Conservation (phyloP, 2,888 invertebrate species). For the Gortyna flavago region DNA sequence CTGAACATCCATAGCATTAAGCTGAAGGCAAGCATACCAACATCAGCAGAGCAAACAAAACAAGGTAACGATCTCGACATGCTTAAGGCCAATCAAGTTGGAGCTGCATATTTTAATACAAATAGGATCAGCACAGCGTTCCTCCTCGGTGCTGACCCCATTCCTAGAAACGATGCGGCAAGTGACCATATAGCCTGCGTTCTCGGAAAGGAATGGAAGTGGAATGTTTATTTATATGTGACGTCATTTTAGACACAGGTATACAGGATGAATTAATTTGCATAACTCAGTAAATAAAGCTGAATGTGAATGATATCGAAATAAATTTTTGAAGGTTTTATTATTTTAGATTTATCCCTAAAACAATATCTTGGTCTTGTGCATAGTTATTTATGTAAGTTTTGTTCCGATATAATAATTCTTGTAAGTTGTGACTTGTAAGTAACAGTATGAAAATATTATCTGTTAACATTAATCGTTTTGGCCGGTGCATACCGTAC, state of each 20-base stretch:
- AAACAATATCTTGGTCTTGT: background rate
- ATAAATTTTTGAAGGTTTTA: background rate
- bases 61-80: conserved; percentile 1
- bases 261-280: background rate
- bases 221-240: background rate
- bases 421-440: background rate
- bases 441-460: background rate
- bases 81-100: conserved; percentile 35
- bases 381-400: background rate
- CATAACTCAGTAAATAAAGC: background rate
- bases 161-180: conserved; percentile 39
- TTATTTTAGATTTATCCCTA: too few species aligned
- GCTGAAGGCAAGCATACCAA: conserved; percentile 2
- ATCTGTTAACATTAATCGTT: background rate
- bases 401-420: background rate
- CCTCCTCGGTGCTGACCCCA: conserved; percentile 53
- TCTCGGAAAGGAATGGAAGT: background rate
- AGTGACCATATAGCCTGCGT: conserved; percentile 20
- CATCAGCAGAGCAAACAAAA: background rate
- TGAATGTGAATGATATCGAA: background rate
- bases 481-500: background rate
- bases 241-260: background rate
- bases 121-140: conserved; percentile 39
- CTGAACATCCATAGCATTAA: background rate
- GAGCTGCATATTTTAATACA: conserved; percentile 50